Evolutionary conservation across 2,888 invertebrate genomes (phyloP), one percentile per base, ranked within the genome.

Genomic region (Drosophila bunnanda): DNA sequence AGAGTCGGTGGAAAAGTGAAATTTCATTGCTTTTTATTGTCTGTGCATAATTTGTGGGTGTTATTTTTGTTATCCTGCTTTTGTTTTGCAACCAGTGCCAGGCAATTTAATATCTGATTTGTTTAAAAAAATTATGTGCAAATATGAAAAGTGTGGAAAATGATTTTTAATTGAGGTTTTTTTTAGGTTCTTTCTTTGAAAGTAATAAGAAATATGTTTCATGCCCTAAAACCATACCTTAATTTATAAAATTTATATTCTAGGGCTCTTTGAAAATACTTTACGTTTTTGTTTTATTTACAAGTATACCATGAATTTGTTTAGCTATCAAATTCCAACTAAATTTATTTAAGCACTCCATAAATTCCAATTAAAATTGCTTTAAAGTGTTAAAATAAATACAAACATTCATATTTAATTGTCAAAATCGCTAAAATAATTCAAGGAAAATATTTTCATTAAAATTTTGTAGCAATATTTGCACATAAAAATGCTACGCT

Each of bases 1-100:
- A 5, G 34, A 15, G 7, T 57, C n/a, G 38, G 57, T 30, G 41
- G 60, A 22, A 25, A 39, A 39, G 38, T 64, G 39, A 30, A 64
- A 25, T 56, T 38, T 28, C 50, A 38, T 30, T 44, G 44, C 13
- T 70, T 59, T 59, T 54, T 44, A 68, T 53, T 56, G 48, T 52
- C 46, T 67, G 54, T 65, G 68, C 66, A 68, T 50, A 69, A 58
- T 44, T 67, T 46, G 58, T 46, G 55, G 10, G 39, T 44, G 41
- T 69, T 52, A 30, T 55, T 55, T 53, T 36, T 60, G 25, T 32
- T 39, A 25, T 64, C 15, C 17, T 28, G 6, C 13, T 41, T 39
- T 39, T 57, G 9, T 34, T 34, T 34, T 12, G 34, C 34, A 13
- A 34, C 34, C 34, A 34, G 5, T 10, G 10, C 28, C 13, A 13